phyloP scores from a whole-genome alignment of 1,140 invertebrate genomes.

The Pectinophora gossypiella region DNA sequence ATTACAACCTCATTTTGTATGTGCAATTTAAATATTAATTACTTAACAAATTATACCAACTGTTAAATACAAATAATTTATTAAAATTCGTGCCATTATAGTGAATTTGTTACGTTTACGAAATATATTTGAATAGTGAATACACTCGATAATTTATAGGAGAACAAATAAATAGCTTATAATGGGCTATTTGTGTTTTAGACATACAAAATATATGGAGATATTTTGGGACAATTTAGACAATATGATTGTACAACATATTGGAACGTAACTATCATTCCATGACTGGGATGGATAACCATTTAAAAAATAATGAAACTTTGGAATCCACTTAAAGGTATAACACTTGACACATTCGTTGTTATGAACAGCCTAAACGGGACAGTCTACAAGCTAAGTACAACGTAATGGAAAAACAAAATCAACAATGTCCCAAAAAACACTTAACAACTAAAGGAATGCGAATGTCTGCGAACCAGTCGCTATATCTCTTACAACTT shows the following conservation, averaged over 20 bases:
- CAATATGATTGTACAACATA: slow-evolving; percentile 12
- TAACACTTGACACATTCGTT: slow-evolving; percentile 64
- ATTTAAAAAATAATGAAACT: background rate
- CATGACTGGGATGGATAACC: background rate
- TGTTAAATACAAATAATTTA: slow-evolving; percentile 29
- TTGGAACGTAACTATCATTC: background rate
- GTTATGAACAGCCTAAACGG: slow-evolving; percentile 66
- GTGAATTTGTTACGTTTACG: slow-evolving; percentile 14
- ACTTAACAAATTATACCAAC: slow-evolving; percentile 13
- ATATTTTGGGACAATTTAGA: background rate
- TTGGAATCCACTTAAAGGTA: slow-evolving; percentile 39
- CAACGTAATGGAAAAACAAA: slow-evolving; percentile 19
- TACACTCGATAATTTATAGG: slow-evolving; percentile 22
- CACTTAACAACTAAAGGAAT: slow-evolving; percentile 25
- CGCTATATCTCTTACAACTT: slow-evolving; percentile 28
- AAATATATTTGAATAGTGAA: slow-evolving; percentile 18
- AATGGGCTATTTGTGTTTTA: background rate
- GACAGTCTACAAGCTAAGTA: slow-evolving; percentile 34
- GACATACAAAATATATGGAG: background rate
- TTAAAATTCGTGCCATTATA: slow-evolving; percentile 37
- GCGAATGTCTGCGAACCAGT: slow-evolving; percentile 37
- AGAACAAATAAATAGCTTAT: slow-evolving; percentile 14
- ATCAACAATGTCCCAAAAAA: slow-evolving; percentile 27
- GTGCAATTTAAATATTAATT: slow-evolving; percentile 45
- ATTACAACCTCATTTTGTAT: slow-evolving; percentile 72